phyloP scores from a whole-genome alignment of 2,888 invertebrate species.

The Habrosyne pyritoides region DNA sequence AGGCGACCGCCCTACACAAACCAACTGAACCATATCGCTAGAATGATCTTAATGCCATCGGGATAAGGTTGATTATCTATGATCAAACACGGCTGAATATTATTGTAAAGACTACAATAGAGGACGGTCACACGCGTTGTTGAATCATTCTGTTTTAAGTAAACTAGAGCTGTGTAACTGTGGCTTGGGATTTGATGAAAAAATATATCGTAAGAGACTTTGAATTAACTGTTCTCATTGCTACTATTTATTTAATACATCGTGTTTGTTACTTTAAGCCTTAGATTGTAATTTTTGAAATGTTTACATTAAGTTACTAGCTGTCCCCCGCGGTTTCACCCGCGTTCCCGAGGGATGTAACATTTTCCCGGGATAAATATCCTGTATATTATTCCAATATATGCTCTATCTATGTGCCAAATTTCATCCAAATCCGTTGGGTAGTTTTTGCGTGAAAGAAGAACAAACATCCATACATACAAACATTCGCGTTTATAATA shows the following conservation, averaged over 20 bases:
- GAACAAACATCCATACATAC: too few relatives aligned
- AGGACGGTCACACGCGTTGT: conserved; percentile 60
- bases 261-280: background rate
- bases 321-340: too few relatives aligned
- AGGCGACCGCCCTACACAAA: conserved; percentile 39
- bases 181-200: conserved; percentile 45
- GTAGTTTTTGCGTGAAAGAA: too few relatives aligned
- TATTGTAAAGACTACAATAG: conserved; percentile 58
- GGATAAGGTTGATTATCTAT: conserved; percentile 36
- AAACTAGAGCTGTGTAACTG: conserved; percentile 75
- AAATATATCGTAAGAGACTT: conserved; percentile 11
- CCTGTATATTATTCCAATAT: too few relatives aligned
- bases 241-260: background rate
- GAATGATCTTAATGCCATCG: conserved; percentile 23
- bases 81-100: conserved; percentile 7
- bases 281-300: too few relatives aligned
- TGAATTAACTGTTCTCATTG: conserved; percentile 22
- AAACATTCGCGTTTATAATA: too few relatives aligned
- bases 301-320: too few relatives aligned
- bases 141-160: conserved; percentile 57
- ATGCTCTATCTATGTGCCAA: too few relatives aligned
- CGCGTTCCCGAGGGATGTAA: too few relatives aligned
- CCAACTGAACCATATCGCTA: conserved; percentile 19
- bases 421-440: too few relatives aligned
- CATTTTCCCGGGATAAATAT: too few relatives aligned